Evolutionary conservation across 1,140 invertebrate species (phyloP).

Genomic region (Caenorhabditis inopinata): DNA sequence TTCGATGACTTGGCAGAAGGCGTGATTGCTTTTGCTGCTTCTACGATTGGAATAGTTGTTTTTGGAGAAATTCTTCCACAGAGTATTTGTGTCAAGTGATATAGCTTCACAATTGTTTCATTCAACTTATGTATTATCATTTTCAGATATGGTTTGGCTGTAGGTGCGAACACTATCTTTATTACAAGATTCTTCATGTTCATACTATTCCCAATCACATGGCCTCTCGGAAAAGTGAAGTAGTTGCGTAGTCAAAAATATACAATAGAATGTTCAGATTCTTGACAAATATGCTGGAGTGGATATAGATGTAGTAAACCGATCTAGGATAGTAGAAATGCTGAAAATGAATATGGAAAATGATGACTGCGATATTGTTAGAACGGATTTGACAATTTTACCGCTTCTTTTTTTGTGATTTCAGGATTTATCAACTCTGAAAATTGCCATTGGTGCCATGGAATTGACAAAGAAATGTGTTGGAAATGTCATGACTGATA

Average conservation of each 20-base stretch:
- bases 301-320: slow-evolving; percentile 80
- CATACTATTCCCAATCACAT: slow-evolving; percentile 87
- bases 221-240: slow-evolving; percentile 86
- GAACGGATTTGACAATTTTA: not conserved
- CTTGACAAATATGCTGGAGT: not conserved
- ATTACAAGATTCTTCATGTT: slow-evolving; percentile 91
- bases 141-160: slow-evolving; percentile 83
- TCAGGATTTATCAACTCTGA: slow-evolving; percentile 65
- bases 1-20: slow-evolving; percentile 54
- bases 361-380: slow-evolving; percentile 44
- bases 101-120: not conserved
- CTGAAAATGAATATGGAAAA: slow-evolving; percentile 74
- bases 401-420: slow-evolving; percentile 53
- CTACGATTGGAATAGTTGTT: slow-evolving; percentile 70
- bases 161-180: slow-evolving; percentile 89
- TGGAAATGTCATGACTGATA: slow-evolving; percentile 69
- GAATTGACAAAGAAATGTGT: slow-evolving; percentile 69
- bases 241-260: slow-evolving; percentile 74
- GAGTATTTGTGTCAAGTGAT: slow-evolving; percentile 68
- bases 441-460: slow-evolving; percentile 70
- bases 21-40: slow-evolving; percentile 68
- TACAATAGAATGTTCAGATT: slow-evolving; percentile 74
- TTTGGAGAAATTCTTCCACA: slow-evolving; percentile 71
- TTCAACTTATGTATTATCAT: too few relatives aligned
- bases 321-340: slow-evolving; percentile 89